Evolutionary conservation across 2,888 invertebrate species (phyloP).

Genomic region (Anarsia innoxiella): DNA sequence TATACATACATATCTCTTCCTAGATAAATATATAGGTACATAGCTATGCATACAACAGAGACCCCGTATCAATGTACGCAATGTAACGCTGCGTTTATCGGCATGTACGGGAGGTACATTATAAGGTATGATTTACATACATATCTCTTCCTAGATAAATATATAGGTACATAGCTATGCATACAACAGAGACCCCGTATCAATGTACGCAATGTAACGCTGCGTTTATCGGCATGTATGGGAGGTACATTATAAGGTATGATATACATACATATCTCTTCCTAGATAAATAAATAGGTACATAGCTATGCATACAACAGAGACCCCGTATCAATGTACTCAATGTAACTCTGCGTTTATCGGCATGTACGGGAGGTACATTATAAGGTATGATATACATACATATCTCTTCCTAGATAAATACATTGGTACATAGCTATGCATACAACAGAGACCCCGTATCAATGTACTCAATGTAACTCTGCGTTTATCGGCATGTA

Average conservation of each 20-base stretch:
- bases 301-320: neutral
- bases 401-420: no score
- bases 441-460: neutral
- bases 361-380: neutral
- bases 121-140: conserved; percentile 41
- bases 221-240: neutral
- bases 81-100: conserved; percentile 55
- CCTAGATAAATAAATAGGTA: neutral
- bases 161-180: neutral
- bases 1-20: neutral
- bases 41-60: conserved; percentile 56
- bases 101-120: conserved; percentile 56
- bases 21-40: neutral
- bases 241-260: conserved; percentile 2
- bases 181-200: neutral
- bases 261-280: conserved; percentile 18
- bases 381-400: neutral
- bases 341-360: neutral
- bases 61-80: conserved; percentile 55
- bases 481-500: neutral
- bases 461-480: neutral
- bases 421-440: neutral
- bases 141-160: neutral
- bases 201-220: neutral
- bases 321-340: neutral